These are phyloP conservation scores for Sylvia borin DNA, from an alignment of 2,797 vertebrate species.

Conservation along the genomic window DNA sequence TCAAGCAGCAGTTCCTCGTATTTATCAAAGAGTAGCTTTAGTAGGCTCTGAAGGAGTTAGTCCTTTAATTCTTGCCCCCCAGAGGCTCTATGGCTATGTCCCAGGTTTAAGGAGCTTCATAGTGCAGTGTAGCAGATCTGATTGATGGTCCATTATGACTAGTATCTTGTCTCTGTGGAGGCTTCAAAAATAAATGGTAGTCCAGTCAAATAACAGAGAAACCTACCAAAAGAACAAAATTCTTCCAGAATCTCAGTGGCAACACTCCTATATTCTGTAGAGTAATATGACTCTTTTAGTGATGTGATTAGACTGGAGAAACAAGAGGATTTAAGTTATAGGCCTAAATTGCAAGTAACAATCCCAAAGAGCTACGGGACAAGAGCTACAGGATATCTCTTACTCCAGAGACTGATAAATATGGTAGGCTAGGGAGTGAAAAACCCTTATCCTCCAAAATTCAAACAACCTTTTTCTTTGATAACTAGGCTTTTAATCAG, in stretches of 20 bases:
- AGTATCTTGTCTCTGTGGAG: background rate
- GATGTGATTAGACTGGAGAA: background rate
- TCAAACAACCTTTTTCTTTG: background rate
- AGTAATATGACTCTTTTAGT: background rate
- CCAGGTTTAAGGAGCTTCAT: background rate
- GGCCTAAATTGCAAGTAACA: background rate
- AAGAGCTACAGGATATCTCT: background rate
- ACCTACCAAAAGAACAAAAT: background rate
- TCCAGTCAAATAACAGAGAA: background rate
- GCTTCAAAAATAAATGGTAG: background rate
- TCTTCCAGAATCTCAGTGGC: background rate
- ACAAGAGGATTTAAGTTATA: background rate
- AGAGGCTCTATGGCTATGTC: background rate
- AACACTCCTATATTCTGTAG: background rate
- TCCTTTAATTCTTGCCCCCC: background rate
- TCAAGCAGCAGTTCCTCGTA: background rate
- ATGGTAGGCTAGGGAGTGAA: background rate
- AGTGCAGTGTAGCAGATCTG: background rate
- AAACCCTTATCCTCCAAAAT: background rate
- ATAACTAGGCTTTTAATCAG: background rate
- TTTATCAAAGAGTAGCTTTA: background rate
- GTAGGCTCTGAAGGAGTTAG: background rate
- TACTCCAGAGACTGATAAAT: background rate
- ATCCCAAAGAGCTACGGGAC: background rate
- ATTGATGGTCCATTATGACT: background rate